Conservation (phyloP, 2,888 invertebrate species). For the Drosophila testacea region DNA sequence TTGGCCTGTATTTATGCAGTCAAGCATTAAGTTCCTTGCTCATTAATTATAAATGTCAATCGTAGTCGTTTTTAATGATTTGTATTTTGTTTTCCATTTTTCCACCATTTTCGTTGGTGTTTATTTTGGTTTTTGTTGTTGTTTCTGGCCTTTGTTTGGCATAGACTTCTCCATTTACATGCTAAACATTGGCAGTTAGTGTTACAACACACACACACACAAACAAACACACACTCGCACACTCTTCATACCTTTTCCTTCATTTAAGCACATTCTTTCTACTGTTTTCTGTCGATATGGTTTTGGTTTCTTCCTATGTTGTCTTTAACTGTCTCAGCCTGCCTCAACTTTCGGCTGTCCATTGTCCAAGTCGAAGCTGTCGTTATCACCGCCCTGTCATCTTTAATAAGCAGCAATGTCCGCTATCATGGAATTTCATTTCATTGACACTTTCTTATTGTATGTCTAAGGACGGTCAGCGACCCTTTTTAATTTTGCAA, state of each 20-base stretch:
- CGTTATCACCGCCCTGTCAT: constrained; percentile 75
- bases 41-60: constrained; percentile 82
- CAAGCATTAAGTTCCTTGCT: constrained; percentile 62
- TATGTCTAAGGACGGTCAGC: constrained; percentile 58
- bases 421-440: constrained; percentile 75
- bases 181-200: constrained; percentile 64
- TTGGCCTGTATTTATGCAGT: constrained; percentile 55
- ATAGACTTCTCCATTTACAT: constrained; percentile 72
- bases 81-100: constrained; percentile 68
- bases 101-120: constrained; percentile 26
- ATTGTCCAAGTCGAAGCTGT: constrained; percentile 25
- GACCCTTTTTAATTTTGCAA: constrained; percentile 82
- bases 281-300: constrained; percentile 22
- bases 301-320: constrained; percentile 36
- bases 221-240: neutral
- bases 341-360: constrained; percentile 44
- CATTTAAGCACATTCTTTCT: constrained; percentile 27
- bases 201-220: constrained; percentile 19
- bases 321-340: constrained; percentile 16
- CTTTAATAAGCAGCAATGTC: constrained; percentile 79
- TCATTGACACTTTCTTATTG: constrained; percentile 79
- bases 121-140: constrained; percentile 33
- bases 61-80: constrained; percentile 77
- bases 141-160: constrained; percentile 64
- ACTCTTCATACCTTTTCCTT: constrained; percentile 3